These are phyloP conservation scores for Dascillus cervinus DNA, from an alignment of 2,888 invertebrate genomes.

Conservation along the genomic window DNA sequence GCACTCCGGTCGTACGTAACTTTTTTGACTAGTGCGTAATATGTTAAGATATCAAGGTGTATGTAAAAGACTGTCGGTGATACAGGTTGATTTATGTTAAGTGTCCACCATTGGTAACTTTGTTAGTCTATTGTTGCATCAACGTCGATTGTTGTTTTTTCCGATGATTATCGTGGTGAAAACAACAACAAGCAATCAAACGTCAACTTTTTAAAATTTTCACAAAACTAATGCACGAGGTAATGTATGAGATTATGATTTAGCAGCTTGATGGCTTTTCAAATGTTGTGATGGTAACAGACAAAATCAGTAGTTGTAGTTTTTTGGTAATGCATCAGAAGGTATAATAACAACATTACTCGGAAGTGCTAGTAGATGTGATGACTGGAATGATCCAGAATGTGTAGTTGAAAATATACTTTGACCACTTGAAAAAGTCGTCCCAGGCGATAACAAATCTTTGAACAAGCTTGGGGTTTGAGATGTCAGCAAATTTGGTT, in stretches of 20 bases:
- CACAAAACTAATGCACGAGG: too few relatives aligned
- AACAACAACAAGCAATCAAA: too few relatives aligned
- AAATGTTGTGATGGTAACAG: constrained; percentile 76
- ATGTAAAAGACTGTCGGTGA: too few relatives aligned
- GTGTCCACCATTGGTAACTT: too few relatives aligned
- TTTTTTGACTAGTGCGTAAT: too few relatives aligned
- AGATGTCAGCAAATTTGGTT: constrained; percentile 7
- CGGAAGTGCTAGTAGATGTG: constrained; percentile 44
- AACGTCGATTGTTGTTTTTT: too few relatives aligned
- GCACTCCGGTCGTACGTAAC: too few relatives aligned
- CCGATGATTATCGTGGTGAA: too few relatives aligned
- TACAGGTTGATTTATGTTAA: too few relatives aligned
- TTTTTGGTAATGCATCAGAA: constrained; percentile 66
- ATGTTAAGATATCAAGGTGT: too few relatives aligned
- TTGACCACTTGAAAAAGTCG: constrained; percentile 3
- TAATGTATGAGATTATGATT: constrained; percentile 47
- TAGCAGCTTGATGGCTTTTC: constrained; percentile 43
- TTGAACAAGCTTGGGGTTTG: constrained; percentile 15
- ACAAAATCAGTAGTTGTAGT: constrained; percentile 49
- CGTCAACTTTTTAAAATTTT: too few relatives aligned
- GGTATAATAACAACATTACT: constrained; percentile 77
- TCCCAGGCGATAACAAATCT: constrained; percentile 5
- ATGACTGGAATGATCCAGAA: neutral
- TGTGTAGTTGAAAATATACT: constrained; percentile 2
- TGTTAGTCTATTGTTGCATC: too few relatives aligned